Evolutionary conservation across 2,888 invertebrate species (phyloP), one percentile per base, ranked within the genome.

Genomic region (Napeogenes inachia): DNA sequence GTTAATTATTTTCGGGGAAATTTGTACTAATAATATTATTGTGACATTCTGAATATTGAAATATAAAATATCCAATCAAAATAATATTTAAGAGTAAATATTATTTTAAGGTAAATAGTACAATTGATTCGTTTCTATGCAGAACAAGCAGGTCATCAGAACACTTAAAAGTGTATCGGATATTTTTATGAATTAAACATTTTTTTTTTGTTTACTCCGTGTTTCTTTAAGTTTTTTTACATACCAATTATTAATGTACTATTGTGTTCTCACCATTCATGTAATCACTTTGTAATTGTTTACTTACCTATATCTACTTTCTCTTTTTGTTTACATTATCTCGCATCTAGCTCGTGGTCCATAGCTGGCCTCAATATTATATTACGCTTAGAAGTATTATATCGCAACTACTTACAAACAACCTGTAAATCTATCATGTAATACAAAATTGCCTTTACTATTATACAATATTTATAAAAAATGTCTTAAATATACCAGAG

Each of bases 401-500:
- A 59, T 30, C 42, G 33, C 45, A 59, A 61, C 58, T 45, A 12
- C 54, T 62, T 35, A 53, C 55, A 13, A 55, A 10, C 59, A 56
- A 63, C 59, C 61, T 59, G 65, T 45, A 65, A 57, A 58, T 60
- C 56, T 60, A 65, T 62, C 65, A 64, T 66, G 63, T 63, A 61
- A 68, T 64, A 42, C 42, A 42, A 10, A 35, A 35, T 35, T 35
- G 4, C 35, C 4, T 5, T 35, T 35, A 35, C 10, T 42, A 42
- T 42, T 42, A 42, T 42, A 42, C 10, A 42, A 10, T 42, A 42
- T 10, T 12, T 42, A 42, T 42, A 6, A 10, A 42, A 42, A 42
- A 42, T 42, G 3, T 42, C 8, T 10, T 42, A 10, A 6, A 42
- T 6, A 10, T 42, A 42, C 3, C 35, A 35, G 4, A 21, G 35